Percentiles rank a stretch among this genome's conserved stretches.
Evolutionary conservation across 2,113 vertebrate genomes (phyloP).

Genomic region (Aepyceros melampus): DNA sequence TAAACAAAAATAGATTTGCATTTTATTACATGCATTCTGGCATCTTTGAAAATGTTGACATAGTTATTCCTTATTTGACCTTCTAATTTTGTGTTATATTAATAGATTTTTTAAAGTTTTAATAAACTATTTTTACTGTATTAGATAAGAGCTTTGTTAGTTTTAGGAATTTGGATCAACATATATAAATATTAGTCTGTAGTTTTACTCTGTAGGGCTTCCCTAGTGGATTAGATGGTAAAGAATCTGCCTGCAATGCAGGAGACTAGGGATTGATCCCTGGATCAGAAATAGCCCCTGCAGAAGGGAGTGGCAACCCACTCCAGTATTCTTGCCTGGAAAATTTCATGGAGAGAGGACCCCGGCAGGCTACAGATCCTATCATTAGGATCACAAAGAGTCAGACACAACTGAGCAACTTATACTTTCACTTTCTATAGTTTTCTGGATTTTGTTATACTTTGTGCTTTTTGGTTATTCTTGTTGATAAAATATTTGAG

Average conservation of each 20-base stretch:
- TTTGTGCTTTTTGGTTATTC: background rate
- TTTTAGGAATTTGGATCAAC: background rate
- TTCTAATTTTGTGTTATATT: background rate
- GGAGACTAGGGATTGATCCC: background rate
- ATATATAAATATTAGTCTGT: background rate
- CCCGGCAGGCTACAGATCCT: background rate
- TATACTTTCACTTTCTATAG: background rate
- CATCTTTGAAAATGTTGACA: background rate
- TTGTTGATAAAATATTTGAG: background rate
- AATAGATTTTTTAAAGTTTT: background rate
- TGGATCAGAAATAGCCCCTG: background rate
- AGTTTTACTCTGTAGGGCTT: background rate
- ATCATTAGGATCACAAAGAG: background rate
- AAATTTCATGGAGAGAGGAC: background rate
- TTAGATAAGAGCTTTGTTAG: background rate
- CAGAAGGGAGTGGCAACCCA: background rate
- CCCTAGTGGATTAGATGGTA: background rate
- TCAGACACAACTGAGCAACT: background rate
- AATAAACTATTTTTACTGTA: background rate
- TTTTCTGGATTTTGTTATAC: background rate
- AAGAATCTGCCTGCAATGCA: background rate
- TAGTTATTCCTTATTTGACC: background rate
- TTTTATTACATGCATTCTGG: background rate
- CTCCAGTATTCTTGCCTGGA: background rate
- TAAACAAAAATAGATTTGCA: background rate